Evolutionary conservation across 1,140 invertebrate genomes (phyloP), one percentile per base, ranked within the genome.

Genomic region (Hydropsyche tenuis): DNA sequence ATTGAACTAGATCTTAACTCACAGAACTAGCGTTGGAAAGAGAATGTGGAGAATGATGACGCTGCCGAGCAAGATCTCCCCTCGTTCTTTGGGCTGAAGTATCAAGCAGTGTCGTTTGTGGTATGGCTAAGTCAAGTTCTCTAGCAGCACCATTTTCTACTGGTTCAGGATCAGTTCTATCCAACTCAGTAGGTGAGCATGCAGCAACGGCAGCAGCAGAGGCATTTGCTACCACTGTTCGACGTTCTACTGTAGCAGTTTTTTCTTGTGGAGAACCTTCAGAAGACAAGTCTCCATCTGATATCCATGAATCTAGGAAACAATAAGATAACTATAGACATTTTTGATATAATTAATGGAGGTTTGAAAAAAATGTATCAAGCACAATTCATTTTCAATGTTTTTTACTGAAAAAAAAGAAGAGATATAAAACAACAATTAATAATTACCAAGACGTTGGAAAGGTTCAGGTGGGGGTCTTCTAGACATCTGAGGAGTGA

Each of bases 41-140:
- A 69, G 84, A 83, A 77, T 84, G 83, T 72, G 83, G 83, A 53
- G 82, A 83, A 79, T 84, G 83, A 77, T 82, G 83, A 46, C 83
- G 78, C 83, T 87, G 78, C 79, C 88, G 60, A 4, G 90, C 95
- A 74, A 98, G 85, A 82, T 96, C 95, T 16, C 94, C 95, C 84
- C 96, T 96, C 42, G 92, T 91, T 84, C 95, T 94, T 77, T 90
- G 93, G 11, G 91, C 93, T 9, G 94, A 93, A 74, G 92, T 93
- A 81, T 98, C 95, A 22, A 97, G 86, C 20, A 97, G 87, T 80
- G 92, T 90, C 7, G 89, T 88, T 78, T 88, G 89, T 25, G 95
- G 94, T 74, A 97, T 91, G 1, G 93, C 94, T 72, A 91, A 88
- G 83, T 96, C 94, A 75, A 95, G 85, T 82, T 95, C 94, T 79